Evolutionary conservation across 2,113 vertebrate species (phyloP), one percentile per base, ranked within the genome.

Genomic region (Apteryx owenii): DNA sequence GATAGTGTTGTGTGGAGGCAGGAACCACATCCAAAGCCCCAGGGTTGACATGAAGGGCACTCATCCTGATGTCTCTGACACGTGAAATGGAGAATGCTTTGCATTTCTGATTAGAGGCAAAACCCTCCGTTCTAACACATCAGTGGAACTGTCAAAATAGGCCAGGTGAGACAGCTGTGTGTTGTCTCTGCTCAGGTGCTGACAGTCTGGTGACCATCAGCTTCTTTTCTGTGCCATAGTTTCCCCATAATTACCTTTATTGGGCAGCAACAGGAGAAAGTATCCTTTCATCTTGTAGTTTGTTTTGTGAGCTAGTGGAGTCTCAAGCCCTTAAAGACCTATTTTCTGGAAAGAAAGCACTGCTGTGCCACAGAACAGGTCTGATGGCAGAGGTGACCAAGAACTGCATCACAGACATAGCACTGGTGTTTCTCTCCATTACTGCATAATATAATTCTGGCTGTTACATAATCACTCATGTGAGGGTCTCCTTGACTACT

Each of bases 11-110:
- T 64, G 65, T 91, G 72, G 29, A 90, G 72, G 66, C 85, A 88
- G 61, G 60, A 81, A 26, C 10, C 48, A 29, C 20, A 81, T 87
- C 73, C 77, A 91, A 23, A 5, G 51, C 82, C 66, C 6, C 69
- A 81, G 79, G 70, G 79, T 86, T 97, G 89, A 95, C 29, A 20
- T 83, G 22, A 88, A 93, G 92, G 92, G 64, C 72, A 79, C 36
- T 88, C 21, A 22, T 69, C 20, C 76, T 88, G 61, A 81, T 22
- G 85, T 62, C 53, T 84, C 31, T 94, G 81, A 65, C 60, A 86
- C 5, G 1, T 16, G 33, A 88, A 80, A 80, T 81, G 68, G 73
- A 65, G 44, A 75, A 64, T 75, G 50, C 28, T 92, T 78, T 92
- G 77, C 64, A 50, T 90, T 95, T 94, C 73, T 87, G 36, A n/a